Percentiles rank a stretch among this genome's conserved stretches.
Evolutionary conservation across 2,113 vertebrate species (phyloP).

Genomic region (Hepsetus odoe): DNA sequence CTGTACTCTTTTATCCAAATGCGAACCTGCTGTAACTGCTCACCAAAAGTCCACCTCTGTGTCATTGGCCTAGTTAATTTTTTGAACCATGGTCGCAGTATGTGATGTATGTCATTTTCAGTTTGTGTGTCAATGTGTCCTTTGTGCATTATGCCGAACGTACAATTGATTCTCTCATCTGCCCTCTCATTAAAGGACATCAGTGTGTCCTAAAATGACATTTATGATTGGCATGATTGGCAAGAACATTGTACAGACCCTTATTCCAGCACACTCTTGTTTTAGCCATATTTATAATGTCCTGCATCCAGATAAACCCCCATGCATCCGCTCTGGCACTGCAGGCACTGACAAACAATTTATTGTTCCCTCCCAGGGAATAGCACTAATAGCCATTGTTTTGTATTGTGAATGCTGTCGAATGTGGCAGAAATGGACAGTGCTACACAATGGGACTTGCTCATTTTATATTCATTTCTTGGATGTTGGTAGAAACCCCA

Average conservation of each 20-base stretch:
- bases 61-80: neutral
- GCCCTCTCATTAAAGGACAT: slow-evolving; percentile 36
- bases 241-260: neutral
- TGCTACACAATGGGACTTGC: neutral
- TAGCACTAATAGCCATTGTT: slow-evolving; percentile 56
- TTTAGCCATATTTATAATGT: slow-evolving; percentile 43
- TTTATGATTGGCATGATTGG: slow-evolving; percentile 57
- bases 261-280: slow-evolving; percentile 25
- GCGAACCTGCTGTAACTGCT: neutral
- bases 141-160: slow-evolving; percentile 39
- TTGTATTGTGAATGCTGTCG: slow-evolving; percentile 18
- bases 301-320: slow-evolving; percentile 44
- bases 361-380: slow-evolving; percentile 53
- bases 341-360: slow-evolving; percentile 49
- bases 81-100: neutral
- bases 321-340: neutral
- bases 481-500: neutral
- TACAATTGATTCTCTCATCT: slow-evolving; percentile 53
- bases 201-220: slow-evolving; percentile 60
- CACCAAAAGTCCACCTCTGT: neutral
- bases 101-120: slow-evolving; percentile 45
- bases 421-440: slow-evolving; percentile 31
- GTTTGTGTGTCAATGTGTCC: slow-evolving; percentile 31
- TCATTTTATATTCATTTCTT: neutral
- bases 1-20: slow-evolving; percentile 5